These are phyloP conservation scores for Balaeniceps rex DNA, from an alignment of 2,113 vertebrate genomes.

Conservation along the genomic window DNA sequence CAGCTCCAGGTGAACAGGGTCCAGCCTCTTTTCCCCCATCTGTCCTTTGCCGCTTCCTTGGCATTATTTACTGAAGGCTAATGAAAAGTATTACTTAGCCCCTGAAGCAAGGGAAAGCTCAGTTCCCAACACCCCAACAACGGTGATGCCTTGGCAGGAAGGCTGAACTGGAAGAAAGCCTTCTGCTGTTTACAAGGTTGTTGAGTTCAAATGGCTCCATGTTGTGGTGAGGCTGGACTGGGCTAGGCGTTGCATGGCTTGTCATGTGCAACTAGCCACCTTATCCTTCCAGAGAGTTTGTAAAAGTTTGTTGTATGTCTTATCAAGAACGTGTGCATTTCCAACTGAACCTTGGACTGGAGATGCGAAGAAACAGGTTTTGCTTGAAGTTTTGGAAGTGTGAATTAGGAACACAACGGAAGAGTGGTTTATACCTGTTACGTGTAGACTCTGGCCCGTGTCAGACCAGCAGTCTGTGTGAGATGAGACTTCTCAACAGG, in stretches of 20 bases:
- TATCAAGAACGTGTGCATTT: accelerated
- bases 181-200: neutral
- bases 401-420: neutral
- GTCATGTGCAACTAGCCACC: no score
- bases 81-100: neutral
- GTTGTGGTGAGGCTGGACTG: neutral
- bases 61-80: neutral
- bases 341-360: neutral
- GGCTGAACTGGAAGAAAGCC: neutral
- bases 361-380: neutral
- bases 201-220: neutral
- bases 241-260: accelerated
- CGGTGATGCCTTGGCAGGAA: neutral
- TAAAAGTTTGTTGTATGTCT: neutral
- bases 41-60: neutral
- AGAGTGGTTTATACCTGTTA: neutral
- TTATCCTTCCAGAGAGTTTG: neutral
- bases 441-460: accelerated
- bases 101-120: neutral
- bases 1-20: neutral
- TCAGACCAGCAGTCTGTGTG: neutral
- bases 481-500: neutral
- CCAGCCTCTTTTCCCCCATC: accelerated
- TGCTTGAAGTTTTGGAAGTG: neutral
- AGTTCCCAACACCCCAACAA: neutral